Evolutionary conservation across 2,113 vertebrate species (phyloP).

Genomic region (Ochotona curzoniae): DNA sequence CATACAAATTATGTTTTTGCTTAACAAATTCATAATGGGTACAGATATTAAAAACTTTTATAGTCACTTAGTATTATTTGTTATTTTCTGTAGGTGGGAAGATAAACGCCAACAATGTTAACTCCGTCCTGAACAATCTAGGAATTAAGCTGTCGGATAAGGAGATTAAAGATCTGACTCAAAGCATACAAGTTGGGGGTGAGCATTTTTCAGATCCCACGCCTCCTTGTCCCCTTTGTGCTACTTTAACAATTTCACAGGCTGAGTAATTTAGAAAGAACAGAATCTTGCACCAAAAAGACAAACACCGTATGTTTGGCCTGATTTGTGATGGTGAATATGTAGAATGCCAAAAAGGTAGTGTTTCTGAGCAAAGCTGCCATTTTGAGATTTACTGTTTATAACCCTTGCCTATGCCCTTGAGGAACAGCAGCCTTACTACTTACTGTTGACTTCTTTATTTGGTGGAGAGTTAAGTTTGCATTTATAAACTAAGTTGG

Average conservation of each 20-base stretch:
- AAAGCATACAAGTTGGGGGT: conserved; percentile 45
- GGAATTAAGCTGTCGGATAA: conserved; percentile 33
- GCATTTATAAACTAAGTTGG: too few relatives aligned
- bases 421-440: too few relatives aligned
- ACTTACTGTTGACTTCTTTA: too few relatives aligned
- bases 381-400: too few relatives aligned
- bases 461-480: too few relatives aligned
- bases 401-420: too few relatives aligned
- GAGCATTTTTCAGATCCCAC: neutral
- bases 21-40: neutral
- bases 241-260: neutral
- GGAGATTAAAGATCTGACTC: conserved; percentile 44
- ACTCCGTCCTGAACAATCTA: conserved; percentile 38
- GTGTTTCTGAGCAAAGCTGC: too few relatives aligned
- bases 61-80: neutral
- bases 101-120: conserved; percentile 29
- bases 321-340: too few relatives aligned
- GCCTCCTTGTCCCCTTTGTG: neutral
- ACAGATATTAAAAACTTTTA: neutral
- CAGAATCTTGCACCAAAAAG: too few relatives aligned
- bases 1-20: neutral
- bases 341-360: too few relatives aligned
- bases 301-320: too few relatives aligned
- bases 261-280: neutral
- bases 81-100: conserved; percentile 41